Conservation (phyloP, 2,113 vertebrate genomes). For the Campylorhamphus procurvoides region DNA sequence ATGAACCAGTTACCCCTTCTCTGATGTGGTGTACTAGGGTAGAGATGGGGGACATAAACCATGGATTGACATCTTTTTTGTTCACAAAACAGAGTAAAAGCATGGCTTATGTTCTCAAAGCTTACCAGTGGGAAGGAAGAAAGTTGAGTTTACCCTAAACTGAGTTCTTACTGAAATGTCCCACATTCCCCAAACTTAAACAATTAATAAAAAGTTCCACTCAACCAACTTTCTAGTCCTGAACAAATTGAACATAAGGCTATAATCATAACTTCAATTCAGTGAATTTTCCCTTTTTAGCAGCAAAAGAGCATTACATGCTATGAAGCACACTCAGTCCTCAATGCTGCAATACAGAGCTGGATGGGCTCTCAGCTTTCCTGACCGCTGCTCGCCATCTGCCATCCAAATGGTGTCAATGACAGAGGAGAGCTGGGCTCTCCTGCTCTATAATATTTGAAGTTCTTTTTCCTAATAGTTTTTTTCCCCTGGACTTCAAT, state of each 20-base stretch:
- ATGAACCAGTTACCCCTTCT: neutral
- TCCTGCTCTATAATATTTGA: neutral
- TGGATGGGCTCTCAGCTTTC: neutral
- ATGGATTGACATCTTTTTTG: neutral
- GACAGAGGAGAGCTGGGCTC: neutral
- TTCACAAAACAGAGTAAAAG: neutral
- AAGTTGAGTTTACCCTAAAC: neutral
- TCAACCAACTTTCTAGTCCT: neutral
- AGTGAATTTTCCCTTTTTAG: neutral
- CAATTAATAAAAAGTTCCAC: neutral
- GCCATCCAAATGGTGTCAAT: neutral
- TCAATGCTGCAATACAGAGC: neutral
- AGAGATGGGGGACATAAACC: neutral
- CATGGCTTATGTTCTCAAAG: neutral
- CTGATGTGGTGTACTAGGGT: neutral
- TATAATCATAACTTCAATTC: neutral
- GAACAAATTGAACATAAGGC: neutral
- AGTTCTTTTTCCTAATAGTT: neutral
- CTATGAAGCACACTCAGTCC: neutral
- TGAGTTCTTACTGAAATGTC: neutral
- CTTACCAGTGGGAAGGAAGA: neutral
- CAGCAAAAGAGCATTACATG: neutral
- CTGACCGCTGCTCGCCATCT: neutral
- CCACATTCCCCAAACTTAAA: neutral
- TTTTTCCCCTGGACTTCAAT: neutral